phyloP scores from a whole-genome alignment of 2,888 invertebrate genomes.

The Brachylomia viminalis region DNA sequence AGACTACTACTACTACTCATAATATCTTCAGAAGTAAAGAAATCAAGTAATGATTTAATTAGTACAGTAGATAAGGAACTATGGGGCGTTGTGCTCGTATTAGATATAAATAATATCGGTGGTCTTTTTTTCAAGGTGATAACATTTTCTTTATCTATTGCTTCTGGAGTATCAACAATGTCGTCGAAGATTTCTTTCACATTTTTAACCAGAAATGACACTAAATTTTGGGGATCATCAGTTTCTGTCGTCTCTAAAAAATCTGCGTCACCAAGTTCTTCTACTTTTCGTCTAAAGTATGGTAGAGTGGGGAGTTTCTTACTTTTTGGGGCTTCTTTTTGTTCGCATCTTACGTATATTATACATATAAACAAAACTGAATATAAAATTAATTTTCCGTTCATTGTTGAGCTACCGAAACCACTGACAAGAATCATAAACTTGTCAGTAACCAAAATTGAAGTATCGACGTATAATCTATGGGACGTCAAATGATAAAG shows the following conservation, averaged over 20 bases:
- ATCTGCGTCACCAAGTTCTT: conserved; percentile 72
- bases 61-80: conserved; percentile 21
- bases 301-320: conserved; percentile 69
- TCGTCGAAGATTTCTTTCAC: conserved; percentile 79
- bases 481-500: conserved; percentile 28
- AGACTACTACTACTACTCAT: conserved; percentile 57
- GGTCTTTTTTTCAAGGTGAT: background rate
- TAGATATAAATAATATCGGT: conserved; percentile 29
- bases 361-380: conserved; percentile 51
- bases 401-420: conserved; percentile 51
- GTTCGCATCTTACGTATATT: conserved; percentile 44
- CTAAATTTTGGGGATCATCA: conserved; percentile 73
- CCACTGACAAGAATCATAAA: background rate
- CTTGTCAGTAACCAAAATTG: background rate
- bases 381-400: conserved; percentile 57
- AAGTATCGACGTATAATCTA: background rate
- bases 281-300: conserved; percentile 77
- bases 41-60: conserved; percentile 43
- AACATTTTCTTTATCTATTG: conserved; percentile 9
- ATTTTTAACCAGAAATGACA: conserved; percentile 79
- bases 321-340: conserved; percentile 64
- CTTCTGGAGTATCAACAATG: conserved; percentile 60
- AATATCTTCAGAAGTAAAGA: conserved; percentile 47
- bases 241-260: conserved; percentile 53
- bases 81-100: conserved; percentile 40